Evolutionary conservation across 2,797 vertebrate genomes (phyloP).

Genomic region (Pangasius mekongensis): DNA sequence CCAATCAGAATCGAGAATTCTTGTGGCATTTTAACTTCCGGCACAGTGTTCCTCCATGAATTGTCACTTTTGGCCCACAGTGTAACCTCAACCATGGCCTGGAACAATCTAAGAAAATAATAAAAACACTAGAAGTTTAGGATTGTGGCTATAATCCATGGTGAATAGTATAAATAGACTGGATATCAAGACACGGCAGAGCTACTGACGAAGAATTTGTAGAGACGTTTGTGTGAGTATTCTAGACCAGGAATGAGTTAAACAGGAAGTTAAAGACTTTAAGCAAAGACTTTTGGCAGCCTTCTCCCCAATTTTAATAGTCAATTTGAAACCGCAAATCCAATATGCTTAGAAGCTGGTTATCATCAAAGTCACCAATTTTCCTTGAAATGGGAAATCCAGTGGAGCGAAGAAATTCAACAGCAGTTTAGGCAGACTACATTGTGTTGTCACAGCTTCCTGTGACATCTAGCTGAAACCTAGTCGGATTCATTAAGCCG

Average conservation of each 20-base stretch:
- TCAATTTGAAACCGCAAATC: conserved; percentile 9
- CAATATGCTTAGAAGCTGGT: conserved; percentile 2
- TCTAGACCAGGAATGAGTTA: neutral
- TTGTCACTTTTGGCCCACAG: neutral
- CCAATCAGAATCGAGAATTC: neutral
- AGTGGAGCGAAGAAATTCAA: neutral
- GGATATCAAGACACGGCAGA: neutral
- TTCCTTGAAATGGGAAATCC: conserved; percentile 24
- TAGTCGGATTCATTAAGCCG: conserved; percentile 11
- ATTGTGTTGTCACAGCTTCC: conserved; percentile 20
- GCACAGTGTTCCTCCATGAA: neutral
- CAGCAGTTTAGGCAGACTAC: neutral
- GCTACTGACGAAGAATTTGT: neutral
- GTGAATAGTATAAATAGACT: neutral
- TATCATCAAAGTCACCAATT: conserved; percentile 22
- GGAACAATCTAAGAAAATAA: neutral
- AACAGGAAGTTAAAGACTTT: neutral
- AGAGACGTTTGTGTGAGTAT: neutral
- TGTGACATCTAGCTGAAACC: conserved; percentile 5
- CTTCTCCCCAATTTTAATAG: neutral
- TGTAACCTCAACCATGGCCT: neutral
- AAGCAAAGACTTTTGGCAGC: neutral
- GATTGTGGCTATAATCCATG: neutral
- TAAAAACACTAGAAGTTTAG: neutral
- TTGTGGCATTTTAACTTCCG: neutral